Evolutionary conservation across 2,888 invertebrate genomes (phyloP).

Genomic region (Zonitis immaculata): DNA sequence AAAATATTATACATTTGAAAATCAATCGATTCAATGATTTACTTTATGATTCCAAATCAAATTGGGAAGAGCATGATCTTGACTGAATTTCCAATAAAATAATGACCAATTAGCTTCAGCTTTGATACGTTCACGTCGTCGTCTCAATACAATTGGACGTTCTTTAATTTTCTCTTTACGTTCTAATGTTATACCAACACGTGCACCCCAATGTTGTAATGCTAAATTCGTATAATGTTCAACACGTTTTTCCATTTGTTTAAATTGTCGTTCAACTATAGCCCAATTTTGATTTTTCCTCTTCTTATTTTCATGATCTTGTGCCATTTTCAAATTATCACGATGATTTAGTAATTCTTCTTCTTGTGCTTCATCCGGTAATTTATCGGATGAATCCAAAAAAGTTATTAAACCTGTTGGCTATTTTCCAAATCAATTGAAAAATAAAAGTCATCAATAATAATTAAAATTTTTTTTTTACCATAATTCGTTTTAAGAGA

Average conservation of each 20-base stretch:
- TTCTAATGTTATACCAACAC: slow-evolving; percentile 54
- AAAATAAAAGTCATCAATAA: slow-evolving; percentile 1
- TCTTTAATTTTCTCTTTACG: slow-evolving; percentile 61
- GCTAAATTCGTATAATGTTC: slow-evolving; percentile 64
- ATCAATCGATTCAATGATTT: slow-evolving; percentile 21
- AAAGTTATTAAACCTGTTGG: slow-evolving; percentile 88
- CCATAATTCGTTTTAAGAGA: slow-evolving; percentile 81
- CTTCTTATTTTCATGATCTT: slow-evolving; percentile 66
- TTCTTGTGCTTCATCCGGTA: slow-evolving; percentile 69
- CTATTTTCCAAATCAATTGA: slow-evolving; percentile 58
- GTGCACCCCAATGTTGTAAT: slow-evolving; percentile 68
- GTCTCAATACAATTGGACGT: slow-evolving; percentile 85
- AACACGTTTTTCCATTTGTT: slow-evolving; percentile 78
- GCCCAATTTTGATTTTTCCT: slow-evolving; percentile 68
- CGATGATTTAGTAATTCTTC: slow-evolving; percentile 71
- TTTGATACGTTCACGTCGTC: slow-evolving; percentile 83
- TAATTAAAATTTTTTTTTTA: slow-evolving; percentile 51
- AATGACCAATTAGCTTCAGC: slow-evolving; percentile 85
- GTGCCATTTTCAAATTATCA: slow-evolving; percentile 93
- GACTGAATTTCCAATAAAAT: slow-evolving; percentile 92
- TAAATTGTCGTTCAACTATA: slow-evolving; percentile 65
- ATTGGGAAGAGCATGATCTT: slow-evolving; percentile 92
- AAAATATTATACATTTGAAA: neutral
- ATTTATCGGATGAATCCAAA: slow-evolving; percentile 80
- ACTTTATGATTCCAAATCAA: slow-evolving; percentile 99